Evolutionary conservation across 1,140 invertebrate species (phyloP), one percentile per base, ranked within the genome.

Genomic region (Oppia nitens): DNA sequence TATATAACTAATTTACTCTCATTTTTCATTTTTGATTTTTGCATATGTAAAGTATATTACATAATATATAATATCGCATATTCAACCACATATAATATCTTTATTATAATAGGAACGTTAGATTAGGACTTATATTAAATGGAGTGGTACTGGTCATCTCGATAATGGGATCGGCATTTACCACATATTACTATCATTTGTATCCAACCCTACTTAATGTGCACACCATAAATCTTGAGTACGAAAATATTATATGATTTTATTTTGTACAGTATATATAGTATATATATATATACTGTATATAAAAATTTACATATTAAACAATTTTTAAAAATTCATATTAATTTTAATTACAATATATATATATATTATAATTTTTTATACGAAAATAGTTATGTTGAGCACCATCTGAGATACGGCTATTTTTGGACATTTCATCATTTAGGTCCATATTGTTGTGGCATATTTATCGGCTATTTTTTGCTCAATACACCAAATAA

Each of bases 351-450:
- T n/a, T n/a, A n/a, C n/a, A n/a, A n/a, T n/a, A n/a, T n/a, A n/a
- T n/a, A n/a, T n/a, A n/a, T n/a, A n/a, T n/a, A n/a, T n/a, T n/a
- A n/a, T n/a, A n/a, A n/a, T n/a, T n/a, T n/a, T 40, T 6, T 6
- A 9, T 40, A 40, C 17, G 32, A n/a, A n/a, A n/a, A n/a, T 40
- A 40, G 32, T 40, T 40, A 40, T 40, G 17, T 40, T 40, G 6
- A 40, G 32, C 17, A 52, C 12, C 32, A 53, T 9, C 28, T 54
- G 23, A 27, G 48, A n/a, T 24, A 12, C 28, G 21, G 28, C 0
- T 53, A 59, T 29, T 59, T 59, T 32, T 51, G 49, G 45, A 59
- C 57, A 3, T 59, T 40, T 28, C 50, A 56, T 14, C 57, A 59
- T 54, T 20, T 59, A 11, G 28, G 49, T 25, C 51, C 57, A 53